Percentiles rank a stretch among this genome's conserved stretches.
These are phyloP conservation scores for Turritopsis rubra DNA, from an alignment of 30 jellyfish, hydroid and myxozoan species.

Conservation along the genomic window DNA sequence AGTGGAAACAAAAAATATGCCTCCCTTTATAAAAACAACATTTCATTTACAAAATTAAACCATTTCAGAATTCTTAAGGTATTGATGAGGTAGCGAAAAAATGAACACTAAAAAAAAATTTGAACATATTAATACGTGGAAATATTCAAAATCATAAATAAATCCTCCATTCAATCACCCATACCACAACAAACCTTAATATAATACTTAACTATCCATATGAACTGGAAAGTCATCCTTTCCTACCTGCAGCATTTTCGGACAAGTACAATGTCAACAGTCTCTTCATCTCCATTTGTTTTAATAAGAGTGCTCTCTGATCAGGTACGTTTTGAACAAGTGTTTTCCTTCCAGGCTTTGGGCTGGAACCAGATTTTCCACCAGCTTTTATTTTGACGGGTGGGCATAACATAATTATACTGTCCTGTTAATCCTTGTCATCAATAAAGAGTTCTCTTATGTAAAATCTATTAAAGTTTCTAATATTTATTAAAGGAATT, in stretches of 20 bases:
- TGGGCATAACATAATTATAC: not conserved
- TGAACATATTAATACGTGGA: too few species aligned
- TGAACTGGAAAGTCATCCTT: not conserved
- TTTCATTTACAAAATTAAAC: too few species aligned
- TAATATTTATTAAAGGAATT: not conserved
- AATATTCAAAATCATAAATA: too few species aligned
- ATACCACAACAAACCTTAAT: too few species aligned
- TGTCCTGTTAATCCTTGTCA: not conserved
- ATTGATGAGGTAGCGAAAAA: too few species aligned
- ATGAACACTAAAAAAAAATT: too few species aligned
- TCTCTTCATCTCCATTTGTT: not conserved
- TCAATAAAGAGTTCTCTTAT: not conserved
- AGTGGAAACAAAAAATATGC: too few species aligned
- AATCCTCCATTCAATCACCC: too few species aligned
- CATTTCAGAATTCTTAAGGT: too few species aligned
- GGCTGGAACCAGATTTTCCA: not conserved
- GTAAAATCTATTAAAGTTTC: not conserved
- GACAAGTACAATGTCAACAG: not conserved
- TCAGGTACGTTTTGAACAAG: not conserved
- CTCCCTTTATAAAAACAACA: too few species aligned
- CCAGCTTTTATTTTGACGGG: constrained; percentile 11
- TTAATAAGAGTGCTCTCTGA: not conserved
- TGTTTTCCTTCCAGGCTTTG: not conserved
- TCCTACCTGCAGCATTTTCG: not conserved
- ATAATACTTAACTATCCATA: not conserved